These are phyloP conservation scores for Calameuta pallipes DNA, from an alignment of 2,888 invertebrate species.

Conservation along the genomic window DNA sequence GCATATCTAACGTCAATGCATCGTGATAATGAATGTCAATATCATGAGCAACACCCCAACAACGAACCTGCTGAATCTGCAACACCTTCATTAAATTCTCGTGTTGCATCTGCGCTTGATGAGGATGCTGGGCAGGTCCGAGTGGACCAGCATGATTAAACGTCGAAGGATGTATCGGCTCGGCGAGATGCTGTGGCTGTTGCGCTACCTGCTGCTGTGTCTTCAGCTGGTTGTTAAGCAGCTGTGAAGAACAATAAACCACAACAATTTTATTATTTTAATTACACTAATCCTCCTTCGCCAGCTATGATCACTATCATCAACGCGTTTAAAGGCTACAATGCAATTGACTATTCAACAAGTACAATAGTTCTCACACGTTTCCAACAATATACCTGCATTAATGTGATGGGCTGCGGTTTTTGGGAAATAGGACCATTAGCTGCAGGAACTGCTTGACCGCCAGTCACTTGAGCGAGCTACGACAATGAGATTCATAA, in stretches of 20 bases:
- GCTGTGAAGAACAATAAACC: constrained; percentile 31
- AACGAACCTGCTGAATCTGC: constrained; percentile 67
- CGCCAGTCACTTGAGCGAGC: constrained; percentile 78
- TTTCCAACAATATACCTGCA: constrained; percentile 67
- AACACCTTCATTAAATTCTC: constrained; percentile 68
- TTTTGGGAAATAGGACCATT: constrained; percentile 68
- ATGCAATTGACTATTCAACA: background rate
- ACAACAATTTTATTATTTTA: background rate
- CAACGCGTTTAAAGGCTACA: background rate
- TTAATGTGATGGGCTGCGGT: constrained; percentile 69
- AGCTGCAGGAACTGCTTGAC: constrained; percentile 73
- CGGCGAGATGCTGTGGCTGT: constrained; percentile 31
- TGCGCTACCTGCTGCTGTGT: constrained; percentile 44
- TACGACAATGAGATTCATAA: constrained; percentile 49
- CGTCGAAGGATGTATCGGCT: constrained; percentile 46
- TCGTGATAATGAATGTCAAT: no score
- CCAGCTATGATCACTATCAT: background rate
- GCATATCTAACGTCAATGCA: background rate
- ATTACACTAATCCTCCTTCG: background rate
- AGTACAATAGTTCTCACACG: background rate
- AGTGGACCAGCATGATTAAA: constrained; percentile 60
- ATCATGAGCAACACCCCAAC: background rate
- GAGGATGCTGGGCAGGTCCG: constrained; percentile 60
- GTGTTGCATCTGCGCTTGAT: constrained; percentile 63
- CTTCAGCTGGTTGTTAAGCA: constrained; percentile 56